Evolutionary conservation across 1,140 invertebrate species (phyloP).

Genomic region (Physella acuta): DNA sequence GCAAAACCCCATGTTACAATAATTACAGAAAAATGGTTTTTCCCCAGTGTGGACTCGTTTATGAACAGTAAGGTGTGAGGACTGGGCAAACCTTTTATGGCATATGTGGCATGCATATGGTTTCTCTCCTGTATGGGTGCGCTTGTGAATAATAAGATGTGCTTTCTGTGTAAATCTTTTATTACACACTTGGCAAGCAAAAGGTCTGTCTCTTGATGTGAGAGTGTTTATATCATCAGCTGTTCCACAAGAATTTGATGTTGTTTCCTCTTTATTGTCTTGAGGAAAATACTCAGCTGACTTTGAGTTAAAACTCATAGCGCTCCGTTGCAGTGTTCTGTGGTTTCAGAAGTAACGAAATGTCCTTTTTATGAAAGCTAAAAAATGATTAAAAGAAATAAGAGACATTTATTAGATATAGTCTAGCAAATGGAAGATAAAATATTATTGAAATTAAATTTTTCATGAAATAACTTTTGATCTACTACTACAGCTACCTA

Average conservation of each 20-base stretch:
- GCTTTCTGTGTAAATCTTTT: slow-evolving; percentile 43
- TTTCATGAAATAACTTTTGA: too few relatives aligned
- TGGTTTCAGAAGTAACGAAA: too few relatives aligned
- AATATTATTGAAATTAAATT: too few relatives aligned
- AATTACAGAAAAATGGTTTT: slow-evolving; percentile 36
- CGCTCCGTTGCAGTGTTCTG: too few relatives aligned
- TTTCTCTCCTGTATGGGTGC: slow-evolving; percentile 41
- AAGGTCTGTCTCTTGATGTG: slow-evolving; percentile 29
- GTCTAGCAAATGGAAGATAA: too few relatives aligned
- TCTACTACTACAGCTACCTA: too few relatives aligned
- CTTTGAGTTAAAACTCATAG: not conserved
- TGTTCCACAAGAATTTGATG: not conserved
- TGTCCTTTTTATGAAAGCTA: too few relatives aligned
- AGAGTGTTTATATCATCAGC: slow-evolving; percentile 6
- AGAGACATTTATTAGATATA: too few relatives aligned
- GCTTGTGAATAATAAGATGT: slow-evolving; percentile 39
- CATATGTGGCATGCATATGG: slow-evolving; percentile 36
- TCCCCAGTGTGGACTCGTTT: slow-evolving; percentile 44
- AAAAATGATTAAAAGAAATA: too few relatives aligned
- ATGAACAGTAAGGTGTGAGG: slow-evolving; percentile 39
- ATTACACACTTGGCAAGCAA: slow-evolving; percentile 35
- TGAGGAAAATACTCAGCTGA: slow-evolving; percentile 1
- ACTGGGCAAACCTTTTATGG: slow-evolving; percentile 39
- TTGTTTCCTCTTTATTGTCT: not conserved
- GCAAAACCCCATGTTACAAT: slow-evolving; percentile 37